Evolutionary conservation across 2,797 vertebrate species (phyloP), one percentile per base, ranked within the genome.

Genomic region (Ctenochaetus hawaiiensis): DNA sequence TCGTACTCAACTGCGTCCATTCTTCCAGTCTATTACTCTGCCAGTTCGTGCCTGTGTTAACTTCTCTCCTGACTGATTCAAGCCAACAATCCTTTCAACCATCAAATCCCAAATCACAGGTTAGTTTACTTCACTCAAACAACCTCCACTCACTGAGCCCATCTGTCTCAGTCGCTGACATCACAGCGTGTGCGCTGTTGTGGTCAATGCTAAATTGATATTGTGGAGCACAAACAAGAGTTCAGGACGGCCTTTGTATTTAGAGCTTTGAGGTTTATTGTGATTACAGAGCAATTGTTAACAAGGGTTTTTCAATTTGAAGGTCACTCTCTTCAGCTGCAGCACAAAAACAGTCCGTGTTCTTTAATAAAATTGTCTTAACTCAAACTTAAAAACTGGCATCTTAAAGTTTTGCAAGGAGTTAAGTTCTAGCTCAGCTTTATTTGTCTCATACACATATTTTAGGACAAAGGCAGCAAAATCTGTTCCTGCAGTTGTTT

Each of bases 41-140:
- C 71, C 75, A 77, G 62, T 83, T 89, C 87, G 90, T 80, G 87
- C 79, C 74, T 90, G 84, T 44, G 77, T 91, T 88, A 74, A 82
- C 90, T 83, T 90, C 77, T 75, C 83, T 83, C 68, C 75, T 75
- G 62, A 83, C 80, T 85, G 90, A 93, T 82, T 86, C 81, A 30
- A 89, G 76, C 81, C 87, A 91, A 66, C 83, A 75, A 81, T 85
- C 83, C 88, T 83, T 84, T 92, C 92, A 90, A 89, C 85, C 91
- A 85, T 93, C 87, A 93, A 94, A 94, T 94, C 92, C 91, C 91
- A 91, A 88, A 90, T 91, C 83, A 80, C 85, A 91, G 91, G 92
- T 93, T 92, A 84, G 92, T 90, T 92, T 91, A 86, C 85, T 83
- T 77, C 89, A 73, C 74, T 89, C 80, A 81, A 87, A 87, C 82